phyloP scores from a whole-genome alignment of 2,888 invertebrate species.

The Notodonta dromedarius region DNA sequence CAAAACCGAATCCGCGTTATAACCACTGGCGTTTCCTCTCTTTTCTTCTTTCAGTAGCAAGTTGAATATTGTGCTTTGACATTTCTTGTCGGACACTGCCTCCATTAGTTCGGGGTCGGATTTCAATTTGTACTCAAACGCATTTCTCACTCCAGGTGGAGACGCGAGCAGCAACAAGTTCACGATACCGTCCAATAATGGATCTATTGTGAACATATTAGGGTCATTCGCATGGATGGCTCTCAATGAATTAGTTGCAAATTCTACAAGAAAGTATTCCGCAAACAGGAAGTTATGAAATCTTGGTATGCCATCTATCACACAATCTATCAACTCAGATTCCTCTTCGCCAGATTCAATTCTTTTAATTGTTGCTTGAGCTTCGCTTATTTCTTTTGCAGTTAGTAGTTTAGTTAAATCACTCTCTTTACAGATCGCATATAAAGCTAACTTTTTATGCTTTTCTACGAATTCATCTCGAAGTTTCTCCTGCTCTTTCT shows the following conservation, averaged over 20 bases:
- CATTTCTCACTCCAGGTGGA: conserved; percentile 39
- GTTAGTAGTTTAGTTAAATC: conserved; percentile 42
- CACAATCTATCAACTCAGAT: conserved; percentile 36
- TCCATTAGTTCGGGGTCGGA: conserved; percentile 38
- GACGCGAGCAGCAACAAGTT: conserved; percentile 39
- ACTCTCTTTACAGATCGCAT: conserved; percentile 43
- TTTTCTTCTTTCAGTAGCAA: conserved; percentile 39
- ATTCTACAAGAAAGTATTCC: conserved; percentile 48
- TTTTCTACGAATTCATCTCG: conserved; percentile 36
- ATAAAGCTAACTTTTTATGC: conserved; percentile 49
- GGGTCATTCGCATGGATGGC: not conserved
- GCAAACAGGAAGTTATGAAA: conserved; percentile 49
- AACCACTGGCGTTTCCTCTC: conserved; percentile 7
- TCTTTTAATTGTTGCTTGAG: conserved; percentile 35
- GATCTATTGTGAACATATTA: conserved; percentile 15
- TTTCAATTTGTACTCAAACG: conserved; percentile 50
- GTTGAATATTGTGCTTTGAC: conserved; percentile 43
- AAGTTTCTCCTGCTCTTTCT: conserved; percentile 16
- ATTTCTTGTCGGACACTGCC: conserved; percentile 23
- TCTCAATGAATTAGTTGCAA: conserved; percentile 33
- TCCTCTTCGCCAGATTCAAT: conserved; percentile 43
- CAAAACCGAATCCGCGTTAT: conserved; percentile 23
- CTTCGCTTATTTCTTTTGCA: conserved; percentile 39
- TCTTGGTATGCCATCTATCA: conserved; percentile 43
- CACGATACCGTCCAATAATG: conserved; percentile 43